A percentile compares a stretch with the other conserved stretches of the same genome.
Evolutionary conservation across 1,140 invertebrate species (phyloP).

Genomic region (Drosophila nigrodunni): DNA sequence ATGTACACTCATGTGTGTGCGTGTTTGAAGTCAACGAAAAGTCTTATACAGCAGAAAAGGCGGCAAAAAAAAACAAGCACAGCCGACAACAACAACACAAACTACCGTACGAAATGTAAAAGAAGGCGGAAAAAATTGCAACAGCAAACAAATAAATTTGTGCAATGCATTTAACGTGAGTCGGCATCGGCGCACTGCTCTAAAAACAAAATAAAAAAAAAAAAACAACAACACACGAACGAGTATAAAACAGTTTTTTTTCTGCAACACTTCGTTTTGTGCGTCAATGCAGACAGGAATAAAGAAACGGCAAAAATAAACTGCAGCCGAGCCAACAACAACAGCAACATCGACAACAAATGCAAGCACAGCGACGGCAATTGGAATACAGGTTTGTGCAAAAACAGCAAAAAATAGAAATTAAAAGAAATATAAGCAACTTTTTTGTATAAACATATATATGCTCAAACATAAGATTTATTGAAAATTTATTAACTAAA

Average conservation of each 20-base stretch:
- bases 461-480: constrained; percentile 38
- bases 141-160: constrained; percentile 76
- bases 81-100: constrained; percentile 28
- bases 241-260: constrained; percentile 51
- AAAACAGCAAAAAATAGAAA: constrained; percentile 46
- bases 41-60: constrained; percentile 75
- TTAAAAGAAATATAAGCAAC: constrained; percentile 51
- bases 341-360: constrained; percentile 22
- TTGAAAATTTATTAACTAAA: constrained; percentile 43
- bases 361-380: constrained; percentile 43
- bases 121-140: constrained; percentile 67
- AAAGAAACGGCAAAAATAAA: constrained; percentile 52
- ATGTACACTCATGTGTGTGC: constrained; percentile 30
- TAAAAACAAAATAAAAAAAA: constrained; percentile 32
- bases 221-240: constrained; percentile 42
- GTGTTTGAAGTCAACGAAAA: constrained; percentile 66
- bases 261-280: constrained; percentile 57
- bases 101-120: constrained; percentile 29
- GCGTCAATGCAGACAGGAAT: constrained; percentile 58
- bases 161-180: constrained; percentile 70
- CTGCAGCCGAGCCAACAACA: constrained; percentile 35
- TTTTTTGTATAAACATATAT: constrained; percentile 44
- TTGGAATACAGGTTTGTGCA: constrained; percentile 79
- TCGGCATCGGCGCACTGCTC: constrained; percentile 42
- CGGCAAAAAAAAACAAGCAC: constrained; percentile 61